Evolutionary conservation across 1,140 invertebrate species (phyloP), one percentile per base, ranked within the genome.

Genomic region (Cardiocondyla obscurior): DNA sequence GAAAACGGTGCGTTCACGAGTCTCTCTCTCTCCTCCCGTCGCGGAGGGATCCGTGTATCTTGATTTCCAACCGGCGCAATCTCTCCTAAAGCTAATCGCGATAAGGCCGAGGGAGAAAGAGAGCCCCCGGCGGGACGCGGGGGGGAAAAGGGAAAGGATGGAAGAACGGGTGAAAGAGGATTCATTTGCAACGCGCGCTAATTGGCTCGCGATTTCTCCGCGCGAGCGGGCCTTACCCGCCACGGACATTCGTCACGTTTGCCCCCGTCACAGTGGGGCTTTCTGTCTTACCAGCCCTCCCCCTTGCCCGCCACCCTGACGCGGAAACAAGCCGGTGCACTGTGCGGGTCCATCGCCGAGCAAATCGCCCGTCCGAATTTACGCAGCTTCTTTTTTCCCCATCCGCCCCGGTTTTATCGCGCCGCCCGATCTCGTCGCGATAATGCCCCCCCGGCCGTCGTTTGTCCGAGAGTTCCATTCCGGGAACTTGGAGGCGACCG

Each of bases 301-400:
- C n/a, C n/a, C n/a, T n/a, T n/a, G n/a, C n/a, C 44, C 70, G 84
- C 83, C 73, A 49, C 53, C 79, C 79, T 83, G 84, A 87, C 85
- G 89, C 60, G 72, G 82, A 82, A 85, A 87, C 83, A 88, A 81
- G 67, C 81, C 72, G 83, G 84, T 84, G 91, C 92, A 93, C 93
- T 93, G 93, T 92, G 91, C 90, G 88, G 77, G 67, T 72, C 74
- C 84, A 84, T 74, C 72, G 55, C 72, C 90, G 86, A 88, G 90
- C 88, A 84, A 90, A 89, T 88, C 77, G 60, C 49, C 82, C 49
- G 64, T 73, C 46, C 74, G 62, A 79, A 81, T 83, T 82, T 73
- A 73, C 77, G 67, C 77, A 30, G 39, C 51, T 58, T 60, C 22
- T 55, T 60, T 46, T 65, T 28, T 36, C 22, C 6, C 19, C 60